A percentile compares a stretch with the other conserved stretches of the same genome.
Evolutionary conservation across 2,113 vertebrate species (phyloP).

Genomic region (Muntiacus reevesi): DNA sequence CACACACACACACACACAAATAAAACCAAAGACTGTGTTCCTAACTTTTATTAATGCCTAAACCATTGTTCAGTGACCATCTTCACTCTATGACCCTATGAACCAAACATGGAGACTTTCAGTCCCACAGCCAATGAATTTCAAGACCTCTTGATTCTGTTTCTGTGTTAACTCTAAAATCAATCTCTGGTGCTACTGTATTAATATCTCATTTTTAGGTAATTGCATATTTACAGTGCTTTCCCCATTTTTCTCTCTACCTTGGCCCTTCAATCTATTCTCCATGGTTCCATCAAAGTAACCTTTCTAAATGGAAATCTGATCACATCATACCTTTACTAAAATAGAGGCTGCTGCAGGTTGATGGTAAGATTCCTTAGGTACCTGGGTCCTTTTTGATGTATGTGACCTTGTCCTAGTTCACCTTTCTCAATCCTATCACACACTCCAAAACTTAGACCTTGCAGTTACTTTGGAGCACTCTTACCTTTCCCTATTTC

Average conservation of each 20-base stretch:
- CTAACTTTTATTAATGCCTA: not conserved
- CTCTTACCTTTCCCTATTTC: not conserved
- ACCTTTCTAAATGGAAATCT: not conserved
- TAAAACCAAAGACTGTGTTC: not conserved
- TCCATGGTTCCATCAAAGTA: not conserved
- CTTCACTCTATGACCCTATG: not conserved
- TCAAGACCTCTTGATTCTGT: not conserved
- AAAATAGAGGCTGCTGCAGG: not conserved
- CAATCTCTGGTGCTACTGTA: not conserved
- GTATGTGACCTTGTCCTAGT: not conserved
- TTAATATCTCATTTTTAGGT: not conserved
- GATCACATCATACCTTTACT: not conserved
- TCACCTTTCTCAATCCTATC: not conserved
- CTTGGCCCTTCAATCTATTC: not conserved
- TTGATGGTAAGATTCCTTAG: too few species aligned
- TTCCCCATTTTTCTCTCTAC: not conserved
- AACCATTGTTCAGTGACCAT: not conserved
- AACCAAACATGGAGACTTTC: not conserved
- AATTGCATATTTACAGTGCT: not conserved
- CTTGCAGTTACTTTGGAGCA: not conserved
- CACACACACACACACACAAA: not conserved
- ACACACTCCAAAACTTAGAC: not conserved
- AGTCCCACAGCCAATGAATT: not conserved
- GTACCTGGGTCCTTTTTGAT: not conserved
- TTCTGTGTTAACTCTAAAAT: not conserved